phyloP scores from a whole-genome alignment of 35 echinoderm and acorn worm genomes.

The Chiridota heheva region DNA sequence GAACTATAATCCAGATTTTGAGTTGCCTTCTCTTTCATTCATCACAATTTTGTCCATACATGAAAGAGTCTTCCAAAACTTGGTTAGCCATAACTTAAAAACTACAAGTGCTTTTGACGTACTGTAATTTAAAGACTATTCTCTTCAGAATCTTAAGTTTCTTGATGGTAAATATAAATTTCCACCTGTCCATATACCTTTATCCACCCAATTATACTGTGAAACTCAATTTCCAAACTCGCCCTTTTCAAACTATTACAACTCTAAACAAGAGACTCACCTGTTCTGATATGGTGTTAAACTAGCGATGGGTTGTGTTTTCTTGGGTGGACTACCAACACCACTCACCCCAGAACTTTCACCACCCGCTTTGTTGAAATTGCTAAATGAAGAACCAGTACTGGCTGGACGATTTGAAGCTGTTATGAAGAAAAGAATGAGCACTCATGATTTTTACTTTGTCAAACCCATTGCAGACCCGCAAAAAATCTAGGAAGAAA shows the following conservation, averaged over 20 bases:
- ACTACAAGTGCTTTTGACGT: too few species aligned
- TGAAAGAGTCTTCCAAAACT: too few species aligned
- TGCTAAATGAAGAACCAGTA: slow-evolving; percentile 5
- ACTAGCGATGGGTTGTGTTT: slow-evolving; percentile 80
- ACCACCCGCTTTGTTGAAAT: slow-evolving; percentile 22
- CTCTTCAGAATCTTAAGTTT: too few species aligned
- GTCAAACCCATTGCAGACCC: background rate
- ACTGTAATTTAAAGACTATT: too few species aligned
- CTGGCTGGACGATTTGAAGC: background rate
- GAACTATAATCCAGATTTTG: too few species aligned
- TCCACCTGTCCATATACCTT: background rate
- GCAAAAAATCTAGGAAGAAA: background rate
- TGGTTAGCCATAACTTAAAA: too few species aligned
- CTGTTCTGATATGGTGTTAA: slow-evolving; percentile 97
- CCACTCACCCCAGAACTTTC: slow-evolving; percentile 16
- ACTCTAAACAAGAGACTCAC: too few species aligned
- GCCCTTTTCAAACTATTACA: too few species aligned
- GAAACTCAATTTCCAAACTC: background rate
- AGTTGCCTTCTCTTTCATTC: too few species aligned
- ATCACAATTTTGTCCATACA: too few species aligned
- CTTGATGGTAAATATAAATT: background rate
- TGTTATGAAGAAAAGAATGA: background rate
- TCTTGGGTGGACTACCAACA: slow-evolving; percentile 48
- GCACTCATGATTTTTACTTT: background rate
- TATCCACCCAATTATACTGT: background rate